Conservation (phyloP, 2,797 vertebrate genomes). For the Neosilurus hyrtlii region DNA sequence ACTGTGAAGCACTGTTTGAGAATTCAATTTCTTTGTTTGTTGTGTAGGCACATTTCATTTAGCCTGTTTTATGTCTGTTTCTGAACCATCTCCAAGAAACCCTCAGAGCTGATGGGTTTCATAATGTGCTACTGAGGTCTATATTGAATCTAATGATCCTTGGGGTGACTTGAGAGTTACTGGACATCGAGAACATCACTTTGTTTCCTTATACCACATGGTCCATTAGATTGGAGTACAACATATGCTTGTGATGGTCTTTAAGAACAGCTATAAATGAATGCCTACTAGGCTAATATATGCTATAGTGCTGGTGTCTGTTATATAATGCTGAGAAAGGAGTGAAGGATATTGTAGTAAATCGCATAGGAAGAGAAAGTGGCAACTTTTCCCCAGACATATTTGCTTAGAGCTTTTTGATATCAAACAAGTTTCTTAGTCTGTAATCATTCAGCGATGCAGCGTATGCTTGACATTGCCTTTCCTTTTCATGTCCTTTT, state of each 20-base stretch:
- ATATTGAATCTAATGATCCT: slow-evolving; percentile 44
- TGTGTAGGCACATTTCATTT: slow-evolving; percentile 41
- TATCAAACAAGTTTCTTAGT: slow-evolving; percentile 51
- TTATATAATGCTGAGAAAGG: not conserved
- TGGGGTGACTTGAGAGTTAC: slow-evolving; percentile 35
- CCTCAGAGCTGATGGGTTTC: slow-evolving; percentile 42
- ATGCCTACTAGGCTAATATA: slow-evolving; percentile 8
- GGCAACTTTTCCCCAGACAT: slow-evolving; percentile 9
- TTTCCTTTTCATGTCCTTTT: slow-evolving; percentile 45
- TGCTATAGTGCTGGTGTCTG: not conserved
- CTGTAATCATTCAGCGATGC: slow-evolving; percentile 40
- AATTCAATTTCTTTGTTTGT: slow-evolving; percentile 36
- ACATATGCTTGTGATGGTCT: slow-evolving; percentile 4
- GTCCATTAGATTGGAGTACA: slow-evolving; percentile 22
- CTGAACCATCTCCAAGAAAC: slow-evolving; percentile 27
- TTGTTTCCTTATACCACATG: slow-evolving; percentile 15
- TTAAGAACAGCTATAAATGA: slow-evolving; percentile 14
- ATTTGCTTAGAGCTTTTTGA: slow-evolving; percentile 40
- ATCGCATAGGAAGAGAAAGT: not conserved
- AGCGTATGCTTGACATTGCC: slow-evolving; percentile 30
- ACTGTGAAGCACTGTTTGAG: slow-evolving; percentile 9
- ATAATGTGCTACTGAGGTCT: slow-evolving; percentile 17
- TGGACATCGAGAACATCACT: slow-evolving; percentile 25
- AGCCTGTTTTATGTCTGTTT: slow-evolving; percentile 45
- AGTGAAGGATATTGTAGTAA: not conserved